Base-by-base conservation (phyloP, 2,888 invertebrate genomes). In the Rotaria sp. region DNA sequence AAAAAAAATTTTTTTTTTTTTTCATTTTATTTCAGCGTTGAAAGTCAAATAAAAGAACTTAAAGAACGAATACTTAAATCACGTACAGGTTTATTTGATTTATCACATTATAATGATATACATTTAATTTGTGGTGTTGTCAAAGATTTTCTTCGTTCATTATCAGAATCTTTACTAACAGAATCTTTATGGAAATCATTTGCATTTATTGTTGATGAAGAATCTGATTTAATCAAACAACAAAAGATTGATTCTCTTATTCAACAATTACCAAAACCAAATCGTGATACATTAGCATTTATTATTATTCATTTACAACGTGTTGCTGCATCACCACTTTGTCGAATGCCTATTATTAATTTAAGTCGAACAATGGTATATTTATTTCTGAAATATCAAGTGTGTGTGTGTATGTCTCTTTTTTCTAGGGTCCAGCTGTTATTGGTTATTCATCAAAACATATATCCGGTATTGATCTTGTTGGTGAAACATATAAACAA, bases 101-200 rank as follows among this genome's bases (percentile, higher is more conserved):
- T 87, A 30, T 52, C 75, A 67, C 84, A 85, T 75, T 59, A 84
- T 41, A 48, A 55, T 55, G 87, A 87, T 67, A 84, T 87, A 24
- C 84, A 85, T 55, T 80, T 84, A 48, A 84, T 87, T 15, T 87
- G 87, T 59, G 75, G 87, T 75, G 86, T 85, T 84, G 84, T 87
- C 18, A 87, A 87, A 75, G 87, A 87, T 80, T 87, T 87, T 87
- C 84, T 87, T n/a, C 86, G 84, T 84, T 86, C 86, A 50, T 57
- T 87, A 75, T 84, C 67, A 4, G 87, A 87, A 75, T 85, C 86
- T 15, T 74, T 87, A 50, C 41, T 87, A 1, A 87, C 87, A 10
- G 50, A 85, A 57, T 75, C 67, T 26, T 84, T 75, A 38, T 87
- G 87, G 87, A 74, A 86, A 45, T 55, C 57, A 24, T 87, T 87